Base-by-base conservation (phyloP, 1,140 invertebrate species). In the Cyclina sinensis region DNA sequence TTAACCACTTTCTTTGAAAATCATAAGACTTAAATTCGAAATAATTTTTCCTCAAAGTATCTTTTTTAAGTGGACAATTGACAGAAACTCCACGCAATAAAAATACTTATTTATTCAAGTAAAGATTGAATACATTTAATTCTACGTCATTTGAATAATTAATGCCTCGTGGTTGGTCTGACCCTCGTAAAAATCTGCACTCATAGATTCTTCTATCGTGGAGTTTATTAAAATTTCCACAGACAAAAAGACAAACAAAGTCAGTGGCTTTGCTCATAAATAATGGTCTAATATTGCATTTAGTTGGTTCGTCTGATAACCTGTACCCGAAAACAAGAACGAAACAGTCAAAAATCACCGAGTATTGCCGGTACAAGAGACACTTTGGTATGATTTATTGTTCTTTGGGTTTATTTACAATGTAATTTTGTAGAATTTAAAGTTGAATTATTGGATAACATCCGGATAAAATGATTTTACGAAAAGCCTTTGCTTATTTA, bases 341-440 rank as follows among this genome's bases (percentile, higher is more conserved):
- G 35, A 12, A 27, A 11, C 57, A 79, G 85, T 51, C 51, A 80
- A 80, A 70, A 87, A 51, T 59, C 74, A 51, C 35, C 18, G n/a
- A 51, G 39, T 65, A 87, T 68, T 51, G 59, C 24, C 76, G 1
- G 51, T 87, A 46, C 46, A 80, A 80, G 39, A 59, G 59, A 68
- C 74, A 68, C 35, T 43, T 68, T 51, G 74, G 7, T 46, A 65
- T 65, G 78, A 87, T 87, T 65, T 87, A 87, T 46, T 62, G 39
- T 54, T 30, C 59, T 65, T 48, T 39, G 51, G 48, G 21, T 86
- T 87, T 87, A 87, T 87, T 87, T 87, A 87, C 85, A 65, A 54
- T 87, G 85, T 48, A 87, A 87, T 87, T 87, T 87, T 78, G 39
- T 51, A 87, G 73, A 87, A 87, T 87, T 87, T 87, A 87, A 65